A percentile compares a stretch with the other conserved stretches of the same genome.
Conservation (phyloP, 2,113 vertebrate species). For the Brienomyrus longianalis region DNA sequence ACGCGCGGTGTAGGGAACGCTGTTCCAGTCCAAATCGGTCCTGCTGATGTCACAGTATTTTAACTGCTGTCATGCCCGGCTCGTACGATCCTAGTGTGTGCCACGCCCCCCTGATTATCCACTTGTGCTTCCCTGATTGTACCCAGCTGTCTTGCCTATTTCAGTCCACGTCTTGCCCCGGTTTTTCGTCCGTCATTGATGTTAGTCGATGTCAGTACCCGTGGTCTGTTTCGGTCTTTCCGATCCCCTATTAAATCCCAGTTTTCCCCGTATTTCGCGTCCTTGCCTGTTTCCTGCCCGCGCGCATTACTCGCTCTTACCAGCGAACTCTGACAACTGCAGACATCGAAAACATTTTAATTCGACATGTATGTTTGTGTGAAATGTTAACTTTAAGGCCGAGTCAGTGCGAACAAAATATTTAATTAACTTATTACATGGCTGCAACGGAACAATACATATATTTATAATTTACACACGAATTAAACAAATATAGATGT, state of each 20-base stretch:
- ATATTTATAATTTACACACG: neutral
- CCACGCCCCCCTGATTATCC: too few species aligned
- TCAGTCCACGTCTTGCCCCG: too few species aligned
- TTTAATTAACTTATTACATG: neutral
- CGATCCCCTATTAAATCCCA: too few species aligned
- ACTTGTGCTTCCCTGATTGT: too few species aligned
- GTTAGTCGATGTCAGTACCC: too few species aligned
- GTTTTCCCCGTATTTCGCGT: too few species aligned
- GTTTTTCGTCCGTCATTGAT: too few species aligned
- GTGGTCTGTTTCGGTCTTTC: too few species aligned
- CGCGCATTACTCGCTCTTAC: too few species aligned
- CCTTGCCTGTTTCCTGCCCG: too few species aligned
- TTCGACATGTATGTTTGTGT: neutral
- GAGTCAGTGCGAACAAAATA: neutral
- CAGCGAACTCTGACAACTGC: neutral
- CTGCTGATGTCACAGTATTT: neutral
- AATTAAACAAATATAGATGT: neutral
- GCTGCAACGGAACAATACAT: neutral
- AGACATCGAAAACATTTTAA: neutral
- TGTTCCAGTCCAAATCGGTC: neutral
- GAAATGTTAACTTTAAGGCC: neutral
- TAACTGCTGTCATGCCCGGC: neutral
- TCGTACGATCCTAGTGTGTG: too few species aligned
- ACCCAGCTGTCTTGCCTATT: too few species aligned
- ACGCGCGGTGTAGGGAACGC: neutral